phyloP scores from a whole-genome alignment of 2,797 vertebrate species.

The Salarias fasciatus region DNA sequence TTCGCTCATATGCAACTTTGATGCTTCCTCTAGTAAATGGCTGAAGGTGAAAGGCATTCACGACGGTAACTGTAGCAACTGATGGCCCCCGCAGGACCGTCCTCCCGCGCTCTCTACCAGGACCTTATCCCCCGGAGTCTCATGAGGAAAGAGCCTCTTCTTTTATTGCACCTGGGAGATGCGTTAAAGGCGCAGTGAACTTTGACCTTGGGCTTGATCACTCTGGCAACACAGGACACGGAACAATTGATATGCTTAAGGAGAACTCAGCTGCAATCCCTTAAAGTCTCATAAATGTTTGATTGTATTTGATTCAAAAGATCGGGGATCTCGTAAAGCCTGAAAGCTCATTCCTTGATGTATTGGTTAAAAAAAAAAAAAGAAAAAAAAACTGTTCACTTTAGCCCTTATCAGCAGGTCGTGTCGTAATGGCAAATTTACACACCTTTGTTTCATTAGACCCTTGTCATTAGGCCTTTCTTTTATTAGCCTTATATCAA shows the following conservation, averaged over 20 bases:
- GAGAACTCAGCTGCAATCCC: constrained; percentile 42
- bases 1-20: constrained; percentile 22
- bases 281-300: constrained; percentile 59
- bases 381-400: constrained; percentile 34
- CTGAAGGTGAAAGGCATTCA: constrained; percentile 70
- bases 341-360: constrained; percentile 28
- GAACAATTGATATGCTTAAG: constrained; percentile 52
- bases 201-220: constrained; percentile 79
- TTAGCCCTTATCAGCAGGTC: constrained; percentile 24
- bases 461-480: constrained; percentile 67
- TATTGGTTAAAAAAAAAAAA: constrained; percentile 41
- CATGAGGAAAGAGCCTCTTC: constrained; percentile 55
- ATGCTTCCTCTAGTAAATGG: constrained; percentile 24
- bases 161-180: constrained; percentile 76
- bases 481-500: constrained; percentile 67
- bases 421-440: constrained; percentile 45
- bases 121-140: constrained; percentile 54
- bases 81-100: constrained; percentile 45
- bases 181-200: constrained; percentile 70
- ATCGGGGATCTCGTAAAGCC: constrained; percentile 55
- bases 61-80: constrained; percentile 55
- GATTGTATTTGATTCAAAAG: constrained; percentile 61
- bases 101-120: constrained; percentile 30
- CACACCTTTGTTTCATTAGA: constrained; percentile 70
- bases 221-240: constrained; percentile 60